These are phyloP conservation scores for Globicephala melas DNA, from an alignment of 2,113 vertebrate genomes.

Conservation along the genomic window DNA sequence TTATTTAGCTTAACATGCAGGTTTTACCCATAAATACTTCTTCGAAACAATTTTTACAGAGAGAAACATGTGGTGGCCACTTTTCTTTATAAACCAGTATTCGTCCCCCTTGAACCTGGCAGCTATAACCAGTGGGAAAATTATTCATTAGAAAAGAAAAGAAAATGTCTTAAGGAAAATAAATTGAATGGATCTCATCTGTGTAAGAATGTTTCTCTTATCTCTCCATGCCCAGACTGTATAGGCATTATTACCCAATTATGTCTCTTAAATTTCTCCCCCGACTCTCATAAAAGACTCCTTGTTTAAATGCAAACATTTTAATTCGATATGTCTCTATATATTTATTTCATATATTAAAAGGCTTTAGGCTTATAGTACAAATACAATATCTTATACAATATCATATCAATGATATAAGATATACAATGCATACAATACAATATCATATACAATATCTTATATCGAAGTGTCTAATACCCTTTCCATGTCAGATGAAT, in stretches of 20 bases:
- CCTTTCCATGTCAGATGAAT: background rate
- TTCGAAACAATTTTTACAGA: background rate
- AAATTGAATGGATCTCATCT: background rate
- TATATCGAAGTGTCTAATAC: background rate
- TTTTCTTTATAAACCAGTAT: background rate
- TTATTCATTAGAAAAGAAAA: conserved; percentile 24
- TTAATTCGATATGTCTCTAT: background rate
- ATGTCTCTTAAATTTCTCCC: conserved; percentile 35
- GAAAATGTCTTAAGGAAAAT: conserved; percentile 20
- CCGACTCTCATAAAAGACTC: conserved; percentile 27
- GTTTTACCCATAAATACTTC: background rate
- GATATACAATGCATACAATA: too few relatives aligned
- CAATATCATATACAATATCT: background rate
- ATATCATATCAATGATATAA: background rate
- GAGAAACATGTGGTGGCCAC: background rate
- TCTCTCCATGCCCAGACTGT: background rate
- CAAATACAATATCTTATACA: background rate
- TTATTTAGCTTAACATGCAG: background rate
- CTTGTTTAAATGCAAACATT: conserved; percentile 48
- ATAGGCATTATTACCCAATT: conserved; percentile 22
- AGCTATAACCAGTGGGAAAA: background rate
- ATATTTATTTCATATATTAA: conserved; percentile 47
- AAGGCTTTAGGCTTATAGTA: background rate
- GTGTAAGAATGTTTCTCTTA: background rate
- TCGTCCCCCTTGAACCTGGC: background rate